Base-by-base conservation (phyloP, 2,113 vertebrate species). In the Chloropsis cyanopogon region DNA sequence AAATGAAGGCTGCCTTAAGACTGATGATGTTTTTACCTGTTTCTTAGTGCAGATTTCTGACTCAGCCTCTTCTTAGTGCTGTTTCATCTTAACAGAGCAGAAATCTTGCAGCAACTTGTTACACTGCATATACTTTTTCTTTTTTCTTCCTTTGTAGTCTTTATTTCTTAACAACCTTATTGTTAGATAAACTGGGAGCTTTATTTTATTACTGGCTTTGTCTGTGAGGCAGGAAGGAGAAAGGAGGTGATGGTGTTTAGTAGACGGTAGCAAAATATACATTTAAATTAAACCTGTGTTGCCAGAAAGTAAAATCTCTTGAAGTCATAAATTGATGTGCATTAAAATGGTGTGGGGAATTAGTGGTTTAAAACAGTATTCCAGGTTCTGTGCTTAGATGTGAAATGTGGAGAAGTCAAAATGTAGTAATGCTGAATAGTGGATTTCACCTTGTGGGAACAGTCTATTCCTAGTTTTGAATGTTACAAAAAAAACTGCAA, bases 1-100 rank as follows among this genome's bases (percentile, higher is more conserved):
- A 3, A 79, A 46, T 7, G 68, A 80, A 77, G 83, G 82, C 92
- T 90, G 73, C 94, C 94, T 95, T 97, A 94, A 97, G 75, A 88
- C 86, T 96, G 82, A 93, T 86, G 54, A 75, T 76, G 5, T 60
- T 95, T 79, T 86, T 3, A 25, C 19, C 69, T 21, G 54, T 81
- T 20, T 28, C 35, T 33, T 61, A 35, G 13, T 56, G 59, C 50
- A 80, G 44, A 26, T 91, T 81, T 52, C 77, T 90, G 84, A 33
- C 39, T 70, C 78, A 10, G 18, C n/a, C 31, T 87, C 53, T 82
- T 76, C 87, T 78, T 49, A 73, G 64, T 94, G 70, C 42, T 78
- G 3, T 65, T 93, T 68, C 23, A 63, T 83, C 64, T 88, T 79
- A 28, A 52, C 37, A 63, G 63, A 80, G 86, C 64, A 80, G 91